Percentiles rank a stretch among this genome's conserved stretches.
These are phyloP conservation scores for Myanophis thanlyinensis DNA, from an alignment of 2,113 vertebrate species.

Conservation along the genomic window DNA sequence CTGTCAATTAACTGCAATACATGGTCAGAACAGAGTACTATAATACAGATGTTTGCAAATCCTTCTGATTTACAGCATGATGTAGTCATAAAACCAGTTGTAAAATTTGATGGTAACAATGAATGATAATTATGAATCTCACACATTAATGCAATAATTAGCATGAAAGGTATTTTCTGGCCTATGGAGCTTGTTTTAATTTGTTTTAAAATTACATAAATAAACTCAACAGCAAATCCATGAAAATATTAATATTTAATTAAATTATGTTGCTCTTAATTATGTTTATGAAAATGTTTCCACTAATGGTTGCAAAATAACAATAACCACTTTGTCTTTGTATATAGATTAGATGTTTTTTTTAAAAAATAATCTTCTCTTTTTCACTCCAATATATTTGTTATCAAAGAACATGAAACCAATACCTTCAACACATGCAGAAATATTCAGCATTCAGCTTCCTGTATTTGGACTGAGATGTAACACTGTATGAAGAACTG, in stretches of 20 bases:
- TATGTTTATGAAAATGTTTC: conserved; percentile 49
- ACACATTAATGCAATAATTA: conserved; percentile 27
- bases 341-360: conserved; percentile 8
- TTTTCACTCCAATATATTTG: conserved; percentile 15
- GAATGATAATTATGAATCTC: conserved; percentile 47
- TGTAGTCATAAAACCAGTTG: conserved; percentile 25
- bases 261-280: conserved; percentile 52
- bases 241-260: conserved; percentile 40
- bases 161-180: conserved; percentile 27
- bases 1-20: background rate
- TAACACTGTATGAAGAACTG: conserved; percentile 20
- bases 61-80: conserved; percentile 21
- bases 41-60: background rate
- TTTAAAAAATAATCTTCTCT: background rate
- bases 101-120: conserved; percentile 37
- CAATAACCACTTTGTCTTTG: conserved; percentile 1
- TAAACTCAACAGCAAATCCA: conserved; percentile 51
- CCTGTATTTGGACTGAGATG: background rate
- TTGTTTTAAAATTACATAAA: conserved; percentile 49
- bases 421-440: background rate
- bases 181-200: conserved; percentile 50
- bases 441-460: background rate
- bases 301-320: conserved; percentile 17
- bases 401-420: background rate
- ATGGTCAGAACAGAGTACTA: background rate